phyloP scores from a whole-genome alignment of 1,140 invertebrate species.

The Lasioglossum albipes region DNA sequence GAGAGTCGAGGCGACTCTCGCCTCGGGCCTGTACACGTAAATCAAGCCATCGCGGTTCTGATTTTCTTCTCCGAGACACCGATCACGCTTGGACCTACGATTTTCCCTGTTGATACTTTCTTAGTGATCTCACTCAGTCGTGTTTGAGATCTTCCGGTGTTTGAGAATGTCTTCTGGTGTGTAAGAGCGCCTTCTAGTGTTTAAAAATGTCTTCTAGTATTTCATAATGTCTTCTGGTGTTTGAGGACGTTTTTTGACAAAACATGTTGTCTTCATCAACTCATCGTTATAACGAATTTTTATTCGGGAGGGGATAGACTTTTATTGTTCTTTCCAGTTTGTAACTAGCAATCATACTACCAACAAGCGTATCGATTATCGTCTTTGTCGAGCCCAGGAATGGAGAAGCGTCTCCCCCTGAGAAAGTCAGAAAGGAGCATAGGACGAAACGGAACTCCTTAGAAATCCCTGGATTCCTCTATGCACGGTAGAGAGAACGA shows the following conservation, averaged over 20 bases:
- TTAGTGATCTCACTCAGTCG: too few relatives aligned
- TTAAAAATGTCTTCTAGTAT: too few relatives aligned
- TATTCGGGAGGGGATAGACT: too few relatives aligned
- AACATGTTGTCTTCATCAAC: too few relatives aligned
- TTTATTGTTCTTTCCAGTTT: not conserved
- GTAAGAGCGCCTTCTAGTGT: too few relatives aligned
- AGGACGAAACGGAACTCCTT: slow-evolving; percentile 41
- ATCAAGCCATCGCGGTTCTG: slow-evolving; percentile 41
- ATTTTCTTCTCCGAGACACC: slow-evolving; percentile 34
- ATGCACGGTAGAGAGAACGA: slow-evolving; percentile 23
- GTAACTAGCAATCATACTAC: not conserved
- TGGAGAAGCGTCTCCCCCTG: not conserved
- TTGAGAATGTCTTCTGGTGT: too few relatives aligned
- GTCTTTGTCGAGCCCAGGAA: not conserved
- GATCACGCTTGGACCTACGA: not conserved
- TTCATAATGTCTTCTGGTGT: too few relatives aligned
- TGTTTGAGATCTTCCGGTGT: too few relatives aligned
- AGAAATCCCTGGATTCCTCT: slow-evolving; percentile 50
- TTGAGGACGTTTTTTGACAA: too few relatives aligned
- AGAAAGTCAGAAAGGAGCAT: slow-evolving; percentile 37
- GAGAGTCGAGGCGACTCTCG: slow-evolving; percentile 34
- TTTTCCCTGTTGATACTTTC: too few relatives aligned
- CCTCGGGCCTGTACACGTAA: slow-evolving; percentile 55
- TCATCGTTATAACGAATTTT: too few relatives aligned
- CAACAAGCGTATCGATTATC: slow-evolving; percentile 22